Evolutionary conservation across 2,797 vertebrate genomes (phyloP).

Genomic region (Schizopygopsis malacanthus): DNA sequence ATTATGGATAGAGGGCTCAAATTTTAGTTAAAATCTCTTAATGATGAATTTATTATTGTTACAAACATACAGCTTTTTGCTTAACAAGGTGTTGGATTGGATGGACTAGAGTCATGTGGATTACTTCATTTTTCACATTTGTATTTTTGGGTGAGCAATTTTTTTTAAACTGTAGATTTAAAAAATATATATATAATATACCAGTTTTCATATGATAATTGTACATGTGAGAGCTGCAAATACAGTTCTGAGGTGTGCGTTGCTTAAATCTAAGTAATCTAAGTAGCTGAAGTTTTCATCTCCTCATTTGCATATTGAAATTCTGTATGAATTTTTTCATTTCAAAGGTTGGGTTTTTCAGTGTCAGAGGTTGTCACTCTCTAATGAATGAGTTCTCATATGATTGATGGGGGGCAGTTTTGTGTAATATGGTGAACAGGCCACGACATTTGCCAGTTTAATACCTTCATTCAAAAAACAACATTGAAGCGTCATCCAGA

Average conservation of each 20-base stretch:
- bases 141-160: neutral
- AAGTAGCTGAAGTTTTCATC: neutral
- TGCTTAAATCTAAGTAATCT: constrained; percentile 9
- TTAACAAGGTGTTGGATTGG: neutral
- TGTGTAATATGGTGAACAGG: constrained; percentile 43
- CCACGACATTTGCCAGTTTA: constrained; percentile 63
- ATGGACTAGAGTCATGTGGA: neutral
- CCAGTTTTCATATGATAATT: neutral
- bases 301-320: neutral
- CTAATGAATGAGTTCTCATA: constrained; percentile 29
- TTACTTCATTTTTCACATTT: neutral
- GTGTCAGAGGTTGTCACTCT: neutral
- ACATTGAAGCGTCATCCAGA: constrained; percentile 76
- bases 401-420: constrained; percentile 29
- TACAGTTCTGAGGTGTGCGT: neutral
- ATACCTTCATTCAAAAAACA: constrained; percentile 80
- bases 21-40: neutral
- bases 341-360: constrained; percentile 19
- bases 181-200: neutral
- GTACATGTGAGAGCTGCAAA: neutral
- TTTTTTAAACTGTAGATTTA: neutral
- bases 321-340: neutral
- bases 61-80: neutral
- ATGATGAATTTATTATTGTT: neutral
- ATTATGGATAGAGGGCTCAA: neutral